Conservation (phyloP, 2,888 invertebrate species). For the Zhuqinia jingwanae region DNA sequence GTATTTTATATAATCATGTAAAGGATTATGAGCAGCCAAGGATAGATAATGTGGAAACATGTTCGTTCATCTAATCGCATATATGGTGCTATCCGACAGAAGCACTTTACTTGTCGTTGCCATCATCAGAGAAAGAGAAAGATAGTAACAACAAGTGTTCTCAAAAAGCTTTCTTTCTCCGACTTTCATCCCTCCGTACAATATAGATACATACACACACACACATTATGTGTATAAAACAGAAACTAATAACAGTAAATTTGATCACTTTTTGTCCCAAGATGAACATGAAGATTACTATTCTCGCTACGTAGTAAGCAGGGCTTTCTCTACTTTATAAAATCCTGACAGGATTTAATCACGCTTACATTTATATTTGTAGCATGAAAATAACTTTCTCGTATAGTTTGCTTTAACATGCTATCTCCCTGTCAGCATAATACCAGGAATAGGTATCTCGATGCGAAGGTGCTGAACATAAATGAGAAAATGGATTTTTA, state of each 20-base stretch:
- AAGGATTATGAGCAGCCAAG: constrained; percentile 41
- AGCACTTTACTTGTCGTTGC: neutral
- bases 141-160: constrained; percentile 47
- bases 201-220: neutral
- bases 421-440: no score
- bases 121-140: no score
- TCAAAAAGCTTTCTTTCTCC: constrained; percentile 21
- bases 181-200: neutral
- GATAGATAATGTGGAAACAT: constrained; percentile 36
- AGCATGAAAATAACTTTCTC: neutral
- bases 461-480: no score
- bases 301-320: neutral
- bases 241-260: constrained; percentile 34
- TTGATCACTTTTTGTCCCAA: constrained; percentile 32
- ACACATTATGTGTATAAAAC: neutral
- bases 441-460: no score
- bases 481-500: no score
- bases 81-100: neutral
- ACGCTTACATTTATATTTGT: neutral
- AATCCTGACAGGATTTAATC: constrained; percentile 36
- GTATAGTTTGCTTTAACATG: neutral
- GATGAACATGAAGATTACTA: constrained; percentile 35
- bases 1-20: constrained; percentile 44
- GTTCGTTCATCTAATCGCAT: neutral
- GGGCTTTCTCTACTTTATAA: neutral